phyloP scores from a whole-genome alignment of 2,113 vertebrate species.

The Vimba vimba region DNA sequence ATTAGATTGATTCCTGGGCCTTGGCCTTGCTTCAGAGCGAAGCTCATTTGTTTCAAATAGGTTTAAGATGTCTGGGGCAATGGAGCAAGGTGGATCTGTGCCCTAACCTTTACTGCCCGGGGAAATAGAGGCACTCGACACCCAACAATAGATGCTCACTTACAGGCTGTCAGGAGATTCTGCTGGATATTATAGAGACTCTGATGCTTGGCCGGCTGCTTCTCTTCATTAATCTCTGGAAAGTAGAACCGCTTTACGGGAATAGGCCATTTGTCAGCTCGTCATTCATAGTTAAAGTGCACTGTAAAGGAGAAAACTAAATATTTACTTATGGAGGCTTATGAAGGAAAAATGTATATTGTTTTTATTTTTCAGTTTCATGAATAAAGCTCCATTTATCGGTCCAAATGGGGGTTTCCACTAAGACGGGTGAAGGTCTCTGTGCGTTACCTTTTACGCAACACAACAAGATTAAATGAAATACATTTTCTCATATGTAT shows the following conservation, averaged over 20 bases:
- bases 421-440: too few species aligned
- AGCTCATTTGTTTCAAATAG: constrained; percentile 47
- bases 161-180: constrained; percentile 3
- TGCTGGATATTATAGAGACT: neutral
- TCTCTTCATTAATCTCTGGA: neutral
- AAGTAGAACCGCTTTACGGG: neutral
- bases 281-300: neutral
- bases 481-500: too few species aligned
- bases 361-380: too few species aligned
- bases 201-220: neutral
- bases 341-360: too few species aligned
- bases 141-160: constrained; percentile 35
- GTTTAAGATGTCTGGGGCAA: constrained; percentile 45
- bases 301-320: neutral
- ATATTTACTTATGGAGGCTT: too few species aligned
- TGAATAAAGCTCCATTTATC: too few species aligned
- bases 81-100: constrained; percentile 44
- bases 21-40: constrained; percentile 43
- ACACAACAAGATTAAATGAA: too few species aligned
- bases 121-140: constrained; percentile 29
- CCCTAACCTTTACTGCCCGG: constrained; percentile 31
- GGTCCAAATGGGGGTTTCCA: too few species aligned
- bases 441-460: too few species aligned
- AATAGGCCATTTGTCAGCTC: neutral
- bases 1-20: constrained; percentile 55